These are phyloP conservation scores for Orthosia incerta DNA, from an alignment of 2,888 invertebrate genomes.

Conservation along the genomic window DNA sequence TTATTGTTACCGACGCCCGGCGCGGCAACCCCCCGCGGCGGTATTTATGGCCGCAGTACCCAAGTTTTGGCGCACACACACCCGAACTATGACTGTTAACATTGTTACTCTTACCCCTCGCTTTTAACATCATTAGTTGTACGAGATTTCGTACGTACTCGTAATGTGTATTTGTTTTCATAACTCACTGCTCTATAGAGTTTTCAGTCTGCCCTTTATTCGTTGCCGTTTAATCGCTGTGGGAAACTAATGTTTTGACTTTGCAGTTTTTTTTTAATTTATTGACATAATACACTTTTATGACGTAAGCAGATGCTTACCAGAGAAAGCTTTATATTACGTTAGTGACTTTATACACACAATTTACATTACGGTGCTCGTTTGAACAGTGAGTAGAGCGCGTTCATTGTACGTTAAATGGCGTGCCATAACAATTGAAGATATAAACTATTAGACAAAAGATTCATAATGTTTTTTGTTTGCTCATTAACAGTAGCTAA, in stretches of 20 bases:
- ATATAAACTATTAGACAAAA: conserved; percentile 73
- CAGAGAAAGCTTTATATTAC: conserved; percentile 56
- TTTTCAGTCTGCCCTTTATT: conserved; percentile 84
- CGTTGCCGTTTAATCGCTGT: conserved; percentile 85
- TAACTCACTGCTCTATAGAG: conserved; percentile 82
- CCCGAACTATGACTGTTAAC: conserved; percentile 89
- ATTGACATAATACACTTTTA: conserved; percentile 79
- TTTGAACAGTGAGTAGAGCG: conserved; percentile 59
- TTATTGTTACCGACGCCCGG: conserved; percentile 82
- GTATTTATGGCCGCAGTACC: conserved; percentile 87
- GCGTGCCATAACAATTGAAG: conserved; percentile 72
- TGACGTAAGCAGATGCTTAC: conserved; percentile 73
- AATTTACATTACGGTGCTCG: conserved; percentile 61
- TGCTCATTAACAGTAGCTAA: conserved; percentile 78
- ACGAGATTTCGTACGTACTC: conserved; percentile 88
- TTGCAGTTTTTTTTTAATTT: conserved; percentile 77
- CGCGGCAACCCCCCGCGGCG: conserved; percentile 82
- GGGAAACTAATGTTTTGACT: conserved; percentile 86
- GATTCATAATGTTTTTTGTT: conserved; percentile 74
- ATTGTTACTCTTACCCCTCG: conserved; percentile 89
- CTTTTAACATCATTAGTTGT: conserved; percentile 89
- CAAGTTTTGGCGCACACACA: conserved; percentile 89
- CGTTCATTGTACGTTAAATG: conserved; percentile 72
- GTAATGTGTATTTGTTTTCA: conserved; percentile 89
- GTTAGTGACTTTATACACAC: conserved; percentile 52